Percentiles rank a stretch among this genome's conserved stretches.
Evolutionary conservation across 2,113 vertebrate species (phyloP).

Genomic region (Ariopsis seemanni): DNA sequence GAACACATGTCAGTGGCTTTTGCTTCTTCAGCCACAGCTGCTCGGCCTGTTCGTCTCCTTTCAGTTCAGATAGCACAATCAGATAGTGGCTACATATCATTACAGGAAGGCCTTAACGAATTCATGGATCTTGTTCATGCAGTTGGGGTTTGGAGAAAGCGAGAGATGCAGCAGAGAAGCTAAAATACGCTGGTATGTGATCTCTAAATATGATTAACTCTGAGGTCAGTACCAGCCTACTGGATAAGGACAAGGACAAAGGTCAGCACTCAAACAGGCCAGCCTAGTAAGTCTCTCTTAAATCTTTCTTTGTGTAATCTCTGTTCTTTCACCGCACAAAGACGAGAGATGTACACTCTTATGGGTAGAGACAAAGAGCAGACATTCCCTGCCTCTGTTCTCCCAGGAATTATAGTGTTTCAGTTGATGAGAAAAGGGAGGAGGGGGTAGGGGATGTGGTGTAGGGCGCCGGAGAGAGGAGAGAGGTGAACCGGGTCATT

Average conservation of each 20-base stretch:
- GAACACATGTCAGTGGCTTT: conserved; percentile 50
- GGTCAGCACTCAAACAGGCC: conserved; percentile 30
- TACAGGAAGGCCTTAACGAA: conserved; percentile 8
- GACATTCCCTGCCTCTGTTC: conserved; percentile 38
- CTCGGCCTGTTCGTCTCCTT: conserved; percentile 5
- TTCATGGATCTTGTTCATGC: conserved; percentile 1
- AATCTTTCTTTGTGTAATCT: conserved; percentile 43
- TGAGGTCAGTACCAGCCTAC: conserved; percentile 65
- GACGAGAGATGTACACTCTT: conserved; percentile 39
- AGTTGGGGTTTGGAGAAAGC: background rate
- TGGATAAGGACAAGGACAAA: conserved; percentile 18
- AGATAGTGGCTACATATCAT: conserved; percentile 25
- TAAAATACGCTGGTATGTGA: conserved; percentile 69
- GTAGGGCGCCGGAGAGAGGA: background rate
- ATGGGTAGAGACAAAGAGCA: conserved; percentile 51
- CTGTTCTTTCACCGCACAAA: conserved; percentile 1
- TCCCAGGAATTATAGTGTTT: conserved; percentile 45
- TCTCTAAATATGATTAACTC: conserved; percentile 62
- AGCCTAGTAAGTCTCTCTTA: conserved; percentile 46
- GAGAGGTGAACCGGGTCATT: conserved; percentile 19
- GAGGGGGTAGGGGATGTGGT: background rate
- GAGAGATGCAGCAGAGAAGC: background rate
- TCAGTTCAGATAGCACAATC: conserved; percentile 17
- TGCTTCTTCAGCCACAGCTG: conserved; percentile 44
- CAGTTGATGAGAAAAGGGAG: conserved; percentile 42